Evolutionary conservation across 2,113 vertebrate genomes (phyloP).

Genomic region (Myrmecophaga tridactyla): DNA sequence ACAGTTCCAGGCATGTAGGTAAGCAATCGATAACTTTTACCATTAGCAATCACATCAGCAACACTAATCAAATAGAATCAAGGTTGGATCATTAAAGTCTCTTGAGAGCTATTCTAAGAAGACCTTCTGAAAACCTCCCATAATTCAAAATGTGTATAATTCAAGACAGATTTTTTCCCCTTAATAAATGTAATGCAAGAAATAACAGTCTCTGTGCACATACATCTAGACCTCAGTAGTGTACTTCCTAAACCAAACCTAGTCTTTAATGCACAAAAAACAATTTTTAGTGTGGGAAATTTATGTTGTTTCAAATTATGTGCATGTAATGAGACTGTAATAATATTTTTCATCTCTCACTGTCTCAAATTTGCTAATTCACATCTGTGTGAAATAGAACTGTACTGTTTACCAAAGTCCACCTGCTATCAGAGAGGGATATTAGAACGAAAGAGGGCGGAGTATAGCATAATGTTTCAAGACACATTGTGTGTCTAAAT

Average conservation of each 20-base stretch:
- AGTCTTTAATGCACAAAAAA: conserved; percentile 3
- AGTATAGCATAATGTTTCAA: neutral
- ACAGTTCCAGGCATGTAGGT: neutral
- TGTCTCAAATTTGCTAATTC: conserved; percentile 21
- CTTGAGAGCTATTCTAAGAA: neutral
- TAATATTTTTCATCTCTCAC: neutral
- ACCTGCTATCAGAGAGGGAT: neutral
- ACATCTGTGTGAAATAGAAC: neutral
- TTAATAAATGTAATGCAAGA: neutral
- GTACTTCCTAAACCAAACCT: conserved; percentile 3
- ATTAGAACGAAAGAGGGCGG: conserved; percentile 1
- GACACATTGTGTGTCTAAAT: neutral
- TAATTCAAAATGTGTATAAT: neutral
- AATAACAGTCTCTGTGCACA: neutral
- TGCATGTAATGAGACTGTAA: neutral
- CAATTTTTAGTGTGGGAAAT: neutral
- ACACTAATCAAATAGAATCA: neutral
- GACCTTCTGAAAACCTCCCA: conserved; percentile 23
- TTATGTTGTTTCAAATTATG: neutral
- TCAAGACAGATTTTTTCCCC: neutral
- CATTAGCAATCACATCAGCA: conserved; percentile 9
- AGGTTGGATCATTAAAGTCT: neutral
- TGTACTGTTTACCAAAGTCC: neutral
- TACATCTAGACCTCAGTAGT: neutral
- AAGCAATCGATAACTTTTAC: neutral